Evolutionary conservation across 2,888 invertebrate species (phyloP), one percentile per base, ranked within the genome.

Genomic region (Cancer borealis): DNA sequence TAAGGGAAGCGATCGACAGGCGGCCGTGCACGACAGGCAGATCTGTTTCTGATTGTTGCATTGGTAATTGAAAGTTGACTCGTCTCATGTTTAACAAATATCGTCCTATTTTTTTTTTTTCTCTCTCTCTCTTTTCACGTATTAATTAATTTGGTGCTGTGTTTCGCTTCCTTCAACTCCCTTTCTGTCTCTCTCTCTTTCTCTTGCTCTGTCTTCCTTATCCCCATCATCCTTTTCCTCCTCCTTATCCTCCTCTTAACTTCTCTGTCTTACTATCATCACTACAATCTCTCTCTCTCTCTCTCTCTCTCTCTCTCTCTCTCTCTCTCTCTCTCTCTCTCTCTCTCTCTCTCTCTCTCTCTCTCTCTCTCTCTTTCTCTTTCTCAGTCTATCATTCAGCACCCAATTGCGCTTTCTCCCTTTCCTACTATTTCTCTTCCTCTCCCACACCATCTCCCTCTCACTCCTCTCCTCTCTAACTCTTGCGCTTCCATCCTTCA

Each of bases 381-480:
- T 54, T 14, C 26, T 66, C n/a, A 54, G 54, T 91, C 91, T 73
- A 45, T 91, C 91, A 60, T 66, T 66, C 91, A 60, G 45, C 45
- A 66, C 21, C 91, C 79, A 26, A 91, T 91, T 30, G 26, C 47
- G 30, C 91, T 39, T 79, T 91, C 66, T 26, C 49, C 30, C 90
- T 79, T 30, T 54, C 90, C 90, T 26, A 45, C 46, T 26, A 92
- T 21, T 39, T 88, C 92, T 92, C 84, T 87, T 84, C 47, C 92
- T 92, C 60, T 88, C 45, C 46, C n/a, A 39, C 88, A 14, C 84
- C 73, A 26, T 92, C 87, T 92, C 87, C 84, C 92, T 26, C 87
- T 60, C 73, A 26, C 30, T 84, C 49, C 84, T 79, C 92, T 92
- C 92, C 87, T 49, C 87, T 92, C 88, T 92, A 17, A 87, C 92